These are phyloP conservation scores for Trypoxylus dichotomus DNA, from an alignment of 1,140 invertebrate genomes.

Conservation along the genomic window DNA sequence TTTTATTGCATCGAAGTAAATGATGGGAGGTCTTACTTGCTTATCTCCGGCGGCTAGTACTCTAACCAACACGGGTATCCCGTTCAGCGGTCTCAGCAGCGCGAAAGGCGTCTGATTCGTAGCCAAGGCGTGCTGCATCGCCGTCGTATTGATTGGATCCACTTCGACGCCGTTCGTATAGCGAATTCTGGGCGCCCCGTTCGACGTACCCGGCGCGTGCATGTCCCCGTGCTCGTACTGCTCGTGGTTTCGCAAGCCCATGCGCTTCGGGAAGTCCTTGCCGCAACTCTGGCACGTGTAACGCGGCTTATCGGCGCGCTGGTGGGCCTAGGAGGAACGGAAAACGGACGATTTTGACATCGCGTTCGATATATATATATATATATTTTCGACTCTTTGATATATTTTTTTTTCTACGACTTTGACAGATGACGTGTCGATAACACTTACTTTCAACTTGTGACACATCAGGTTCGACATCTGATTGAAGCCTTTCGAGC, in stretches of 20 bases:
- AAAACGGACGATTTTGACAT: conserved; percentile 18
- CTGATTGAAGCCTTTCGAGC: conserved; percentile 78
- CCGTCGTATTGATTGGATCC: conserved; percentile 62
- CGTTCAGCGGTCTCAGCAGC: conserved; percentile 60
- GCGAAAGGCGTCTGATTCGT: conserved; percentile 60
- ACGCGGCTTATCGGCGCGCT: conserved; percentile 59
- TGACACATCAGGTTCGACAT: conserved; percentile 80
- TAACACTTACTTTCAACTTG: conserved; percentile 63
- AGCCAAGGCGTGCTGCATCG: conserved; percentile 59
- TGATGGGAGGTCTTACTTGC: conserved; percentile 50
- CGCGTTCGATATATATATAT: not conserved
- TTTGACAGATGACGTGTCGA: too few species aligned
- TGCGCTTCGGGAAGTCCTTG: conserved; percentile 59
- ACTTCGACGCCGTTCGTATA: conserved; percentile 53
- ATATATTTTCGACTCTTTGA: not conserved
- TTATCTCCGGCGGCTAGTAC: conserved; percentile 58
- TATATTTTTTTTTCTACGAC: not conserved
- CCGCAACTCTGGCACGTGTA: conserved; percentile 61
- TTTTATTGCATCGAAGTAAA: not conserved
- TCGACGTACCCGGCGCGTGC: conserved; percentile 20
- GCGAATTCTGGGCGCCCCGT: conserved; percentile 35
- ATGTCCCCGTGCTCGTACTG: conserved; percentile 58
- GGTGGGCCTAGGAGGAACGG: conserved; percentile 52
- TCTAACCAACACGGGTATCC: conserved; percentile 65
- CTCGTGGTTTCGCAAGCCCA: conserved; percentile 61